phyloP scores from a whole-genome alignment of 2,888 invertebrate species.

The Standfussiana lucernea region DNA sequence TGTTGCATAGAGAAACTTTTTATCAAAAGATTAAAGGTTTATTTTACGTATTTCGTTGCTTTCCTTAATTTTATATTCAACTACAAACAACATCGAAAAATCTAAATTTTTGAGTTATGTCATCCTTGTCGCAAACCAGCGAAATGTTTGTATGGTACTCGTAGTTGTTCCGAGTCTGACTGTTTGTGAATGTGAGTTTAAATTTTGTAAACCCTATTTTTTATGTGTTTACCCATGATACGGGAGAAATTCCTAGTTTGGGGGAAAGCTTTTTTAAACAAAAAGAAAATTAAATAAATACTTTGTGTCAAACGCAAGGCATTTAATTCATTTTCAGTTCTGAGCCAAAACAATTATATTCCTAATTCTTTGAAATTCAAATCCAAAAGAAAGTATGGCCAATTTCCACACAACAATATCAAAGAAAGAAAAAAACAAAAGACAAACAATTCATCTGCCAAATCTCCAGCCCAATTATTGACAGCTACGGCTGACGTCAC shows the following conservation, averaged over 20 bases:
- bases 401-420: background rate
- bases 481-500: slow-evolving; percentile 15
- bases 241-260: background rate
- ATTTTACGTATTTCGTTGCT: no score
- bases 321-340: background rate
- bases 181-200: background rate
- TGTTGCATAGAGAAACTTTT: no score
- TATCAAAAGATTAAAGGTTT: no score
- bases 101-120: no score
- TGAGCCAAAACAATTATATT: background rate
- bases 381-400: background rate
- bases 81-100: no score
- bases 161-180: background rate
- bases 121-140: no score
- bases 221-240: background rate
- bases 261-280: no score
- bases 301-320: background rate
- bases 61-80: no score
- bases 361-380: background rate
- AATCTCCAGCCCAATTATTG: slow-evolving; percentile 22
- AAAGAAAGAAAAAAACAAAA: background rate
- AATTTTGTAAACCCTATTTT: background rate
- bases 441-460: background rate
- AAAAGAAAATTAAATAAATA: no score
- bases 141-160: no score